Base-by-base conservation (phyloP, 2,888 invertebrate genomes). In the Drosophila robusta region DNA sequence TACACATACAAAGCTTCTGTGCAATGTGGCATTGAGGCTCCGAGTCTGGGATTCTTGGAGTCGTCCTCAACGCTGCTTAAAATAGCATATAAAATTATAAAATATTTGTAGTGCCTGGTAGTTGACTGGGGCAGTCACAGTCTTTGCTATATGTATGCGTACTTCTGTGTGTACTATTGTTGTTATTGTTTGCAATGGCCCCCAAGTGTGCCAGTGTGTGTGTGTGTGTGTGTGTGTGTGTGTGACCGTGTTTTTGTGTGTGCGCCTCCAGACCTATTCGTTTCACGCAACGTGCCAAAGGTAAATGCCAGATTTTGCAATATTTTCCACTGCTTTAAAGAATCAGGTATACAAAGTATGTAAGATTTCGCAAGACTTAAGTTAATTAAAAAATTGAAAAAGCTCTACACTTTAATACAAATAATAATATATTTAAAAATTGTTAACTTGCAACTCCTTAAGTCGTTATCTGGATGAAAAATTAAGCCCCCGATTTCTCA, bases 31-130 rank as follows among this genome's bases (percentile, higher is more conserved):
- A 62, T 55, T 39, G 51, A 55, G 61, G 6, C n/a, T 56, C 8
- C 11, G 9, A 24, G 18, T 36, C 71, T 55, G 46, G 29, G 52
- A 64, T 45, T 54, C 42, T 63, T 42, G 29, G 38, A 54, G 34
- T 50, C 55, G 41, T 46, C 71, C 54, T 55, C 75, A 24, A 47
- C 57, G 78, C 65, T 60, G 70, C 64, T 66, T 41, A 64, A 73
- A 78, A 68, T 61, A 68, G 57, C 76, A 81, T 68, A 70, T 58
- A 76, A 85, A 66, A 76, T 78, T 78, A 85, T 78, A 78, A 82
- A 85, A 73, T 78, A 84, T 81, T 81, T 82, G 56, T 58, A 63
- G 61, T 65, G 70, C 70, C 64, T 57, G 65, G 61, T 68, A 67
- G 57, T 68, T 57, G 61, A 54, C 65, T 63, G 52, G 56, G 45